Evolutionary conservation across 2,113 vertebrate species (phyloP), one percentile per base, ranked within the genome.

Genomic region (Dicentrarchus labrax): DNA sequence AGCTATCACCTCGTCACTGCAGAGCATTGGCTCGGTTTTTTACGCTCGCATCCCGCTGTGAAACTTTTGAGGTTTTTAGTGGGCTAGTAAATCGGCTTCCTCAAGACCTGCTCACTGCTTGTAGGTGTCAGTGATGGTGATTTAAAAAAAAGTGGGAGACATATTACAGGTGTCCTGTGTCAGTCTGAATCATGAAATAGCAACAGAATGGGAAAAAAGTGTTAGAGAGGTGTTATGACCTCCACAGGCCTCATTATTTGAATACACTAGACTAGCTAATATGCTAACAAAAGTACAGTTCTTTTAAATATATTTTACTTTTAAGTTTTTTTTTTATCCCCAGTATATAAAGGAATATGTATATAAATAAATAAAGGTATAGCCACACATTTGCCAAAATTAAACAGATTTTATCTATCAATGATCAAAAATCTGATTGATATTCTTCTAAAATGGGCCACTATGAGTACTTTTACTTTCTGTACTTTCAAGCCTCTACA

Each of bases 51-150:
- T 88, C 83, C 60, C 57, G 84, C 76, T 61, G 84, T 47, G 62
- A 72, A 72, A 72, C 86, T 91, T 56, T 91, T 92, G 82, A 91
- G 86, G 80, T 87, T 94, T 84, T 92, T 76, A 76, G 78, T 39
- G 41, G 53, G 80, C 82, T 66, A 82, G 85, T 93, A 93, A 90
- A 94, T 93, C 73, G 41, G 30, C 36, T 84, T 61, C 77, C 81
- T 80, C 70, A 76, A 83, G 76, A 84, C 72, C 73, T 61, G 73
- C 24, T 80, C 78, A 21, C 67, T 69, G 74, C 82, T 89, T 76
- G 24, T 59, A 78, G 81, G 85, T 89, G 83, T 83, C 78, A 82
- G 51, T 80, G 62, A 66, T 51, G 53, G 51, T 73, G 57, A 71
- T 86, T 65, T 60, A 51, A 36, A 47, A 41, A 71, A 70, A 83